phyloP scores from a whole-genome alignment of 2,797 vertebrate species.

The Epinephelus malabaricus region DNA sequence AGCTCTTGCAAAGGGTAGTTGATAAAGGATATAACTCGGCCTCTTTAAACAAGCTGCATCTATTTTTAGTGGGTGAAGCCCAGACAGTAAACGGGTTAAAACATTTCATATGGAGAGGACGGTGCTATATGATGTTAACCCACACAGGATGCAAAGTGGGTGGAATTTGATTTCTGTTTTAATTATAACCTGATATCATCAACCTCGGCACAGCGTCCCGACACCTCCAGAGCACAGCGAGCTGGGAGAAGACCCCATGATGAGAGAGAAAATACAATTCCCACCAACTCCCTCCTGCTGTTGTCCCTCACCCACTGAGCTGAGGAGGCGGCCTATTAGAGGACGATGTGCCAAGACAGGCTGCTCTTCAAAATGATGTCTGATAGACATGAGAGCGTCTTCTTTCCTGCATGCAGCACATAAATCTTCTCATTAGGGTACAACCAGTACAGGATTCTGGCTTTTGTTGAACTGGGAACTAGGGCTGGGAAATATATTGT shows the following conservation, averaged over 20 bases:
- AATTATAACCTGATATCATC: constrained; percentile 83
- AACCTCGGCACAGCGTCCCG: constrained; percentile 70
- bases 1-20: constrained; percentile 1
- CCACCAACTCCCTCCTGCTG: constrained; percentile 66
- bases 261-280: constrained; percentile 82
- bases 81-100: constrained; percentile 49
- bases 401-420: constrained; percentile 9
- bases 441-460: constrained; percentile 1
- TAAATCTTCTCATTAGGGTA: constrained; percentile 11
- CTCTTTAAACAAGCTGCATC: constrained; percentile 1
- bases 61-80: constrained; percentile 30
- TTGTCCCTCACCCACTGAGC: constrained; percentile 69
- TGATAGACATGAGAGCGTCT: constrained; percentile 42
- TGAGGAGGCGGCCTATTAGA: constrained; percentile 68
- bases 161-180: constrained; percentile 83
- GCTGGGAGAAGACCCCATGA: constrained; percentile 75
- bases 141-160: constrained; percentile 75
- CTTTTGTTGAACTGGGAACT: neutral
- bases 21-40: neutral
- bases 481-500: too few relatives aligned
- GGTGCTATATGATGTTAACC: constrained; percentile 72
- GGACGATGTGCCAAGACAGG: constrained; percentile 38
- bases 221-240: constrained; percentile 70
- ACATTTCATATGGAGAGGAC: constrained; percentile 41
- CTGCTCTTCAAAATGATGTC: constrained; percentile 55